Percentiles rank a stretch among this genome's conserved stretches.
These are phyloP conservation scores for Melanocharis versteri DNA, from an alignment of 2,113 vertebrate genomes.

Conservation along the genomic window DNA sequence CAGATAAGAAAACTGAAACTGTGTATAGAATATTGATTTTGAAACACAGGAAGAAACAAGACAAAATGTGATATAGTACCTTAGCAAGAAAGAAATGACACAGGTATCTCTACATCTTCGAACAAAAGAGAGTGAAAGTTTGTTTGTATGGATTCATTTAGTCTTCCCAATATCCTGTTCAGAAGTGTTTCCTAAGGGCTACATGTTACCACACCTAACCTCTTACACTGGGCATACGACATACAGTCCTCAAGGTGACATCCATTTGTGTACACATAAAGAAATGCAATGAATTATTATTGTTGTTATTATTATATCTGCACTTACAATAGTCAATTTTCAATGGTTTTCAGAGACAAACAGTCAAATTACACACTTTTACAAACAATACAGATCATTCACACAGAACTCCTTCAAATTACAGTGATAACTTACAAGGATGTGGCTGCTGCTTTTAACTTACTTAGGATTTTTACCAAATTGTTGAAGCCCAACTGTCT, in stretches of 20 bases:
- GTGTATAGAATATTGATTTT: constrained; percentile 24
- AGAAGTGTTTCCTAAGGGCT: not conserved
- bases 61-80: not conserved
- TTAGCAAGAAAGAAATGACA: not conserved
- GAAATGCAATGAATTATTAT: not conserved
- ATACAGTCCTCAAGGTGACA: not conserved
- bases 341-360: not conserved
- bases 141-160: not conserved
- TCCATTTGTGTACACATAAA: not conserved
- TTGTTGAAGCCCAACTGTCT: not conserved
- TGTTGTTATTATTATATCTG: not conserved
- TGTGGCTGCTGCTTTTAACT: not conserved
- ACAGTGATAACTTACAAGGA: not conserved
- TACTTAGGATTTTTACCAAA: not conserved
- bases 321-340: not conserved
- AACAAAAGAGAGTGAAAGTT: not conserved
- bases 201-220: not conserved
- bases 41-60: constrained; percentile 4
- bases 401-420: not conserved
- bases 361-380: not conserved
- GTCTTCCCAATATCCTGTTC: not conserved
- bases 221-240: not conserved
- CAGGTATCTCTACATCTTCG: not conserved
- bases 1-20: constrained; percentile 14
- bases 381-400: not conserved